These are phyloP conservation scores for Melanotaenia boesemani DNA, from an alignment of 2,797 vertebrate species.

Conservation along the genomic window DNA sequence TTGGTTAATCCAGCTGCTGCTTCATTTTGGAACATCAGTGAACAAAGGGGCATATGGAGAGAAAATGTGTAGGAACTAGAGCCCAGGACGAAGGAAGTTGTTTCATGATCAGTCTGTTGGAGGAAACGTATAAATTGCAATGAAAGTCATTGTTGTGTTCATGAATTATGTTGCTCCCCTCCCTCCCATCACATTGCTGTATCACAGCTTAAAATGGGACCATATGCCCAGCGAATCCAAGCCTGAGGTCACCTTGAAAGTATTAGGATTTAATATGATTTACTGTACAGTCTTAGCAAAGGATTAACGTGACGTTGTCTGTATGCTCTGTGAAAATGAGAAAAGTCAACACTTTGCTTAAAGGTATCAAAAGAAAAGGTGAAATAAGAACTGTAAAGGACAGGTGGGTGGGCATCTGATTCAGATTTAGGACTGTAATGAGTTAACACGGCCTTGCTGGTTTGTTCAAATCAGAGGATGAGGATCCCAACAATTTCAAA, in stretches of 20 bases:
- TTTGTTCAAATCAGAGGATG: slow-evolving; percentile 58
- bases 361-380: slow-evolving; percentile 53
- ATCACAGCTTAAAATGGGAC: slow-evolving; percentile 67
- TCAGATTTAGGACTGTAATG: slow-evolving; percentile 43
- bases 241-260: slow-evolving; percentile 77
- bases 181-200: slow-evolving; percentile 31
- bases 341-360: slow-evolving; percentile 62
- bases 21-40: slow-evolving; percentile 43
- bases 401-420: not conserved
- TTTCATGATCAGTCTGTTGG: not conserved
- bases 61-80: slow-evolving; percentile 22
- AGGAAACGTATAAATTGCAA: slow-evolving; percentile 7
- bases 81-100: not conserved
- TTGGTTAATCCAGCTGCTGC: slow-evolving; percentile 35
- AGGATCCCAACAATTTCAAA: slow-evolving; percentile 63
- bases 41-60: slow-evolving; percentile 36
- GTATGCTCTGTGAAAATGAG: slow-evolving; percentile 61
- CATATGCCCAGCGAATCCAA: slow-evolving; percentile 69
- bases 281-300: slow-evolving; percentile 68
- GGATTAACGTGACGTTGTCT: slow-evolving; percentile 74
- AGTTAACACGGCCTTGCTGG: slow-evolving; percentile 50
- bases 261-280: slow-evolving; percentile 80
- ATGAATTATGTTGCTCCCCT: slow-evolving; percentile 43
- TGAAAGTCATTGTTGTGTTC: slow-evolving; percentile 20
- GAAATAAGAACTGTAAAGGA: slow-evolving; percentile 11